Base-by-base conservation (phyloP, 2,888 invertebrate species). In the Andrena chrysosceles region DNA sequence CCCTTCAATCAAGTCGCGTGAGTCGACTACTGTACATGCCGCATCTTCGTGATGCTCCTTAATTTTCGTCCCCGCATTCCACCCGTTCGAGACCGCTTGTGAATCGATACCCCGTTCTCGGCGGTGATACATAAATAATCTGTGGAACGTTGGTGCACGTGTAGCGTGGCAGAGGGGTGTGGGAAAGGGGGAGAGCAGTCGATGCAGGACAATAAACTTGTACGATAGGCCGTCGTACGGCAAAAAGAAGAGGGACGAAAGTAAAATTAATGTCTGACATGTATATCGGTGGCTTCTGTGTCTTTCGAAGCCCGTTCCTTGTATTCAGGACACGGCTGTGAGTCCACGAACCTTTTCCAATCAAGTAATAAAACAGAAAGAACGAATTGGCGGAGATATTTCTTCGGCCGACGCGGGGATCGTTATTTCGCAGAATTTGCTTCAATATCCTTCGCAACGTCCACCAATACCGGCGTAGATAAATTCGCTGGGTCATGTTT, bases 41-140 rank as follows among this genome's bases (percentile, higher is more conserved):
- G 52, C 66, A 81, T 77, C 75, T 85, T 87, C 87, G 83, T 81
- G 85, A 79, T 62, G 60, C 76, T 29, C 75, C 60, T 85, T 87
- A 87, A 87, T 87, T 85, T 83, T 83, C 77, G 54, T 87, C 72
- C 42, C 66, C 67, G 42, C 63, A 62, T 75, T 54, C 67, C 68
- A 63, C 8, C 54, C 42, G 66, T 68, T 72, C 77, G 66, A 35
- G 52, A 69, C 64, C 42, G 59, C 23, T 66, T 31, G 63, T 13
- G 62, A 85, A 85, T 87, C 87, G 81, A 87, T 85, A 77, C 59
- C 4, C 13, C 62, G 42, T 66, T 26, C 62, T 62, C 54, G 20
- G 77, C 64, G 49, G 60, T 60, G 80, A 59, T 75, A 71, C 81
- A 85, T 85, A 87, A 87, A 87, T 87, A 87, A 87, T 85, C 76